Evolutionary conservation across 2,797 vertebrate genomes (phyloP).

Genomic region (Myripristis jacobus): DNA sequence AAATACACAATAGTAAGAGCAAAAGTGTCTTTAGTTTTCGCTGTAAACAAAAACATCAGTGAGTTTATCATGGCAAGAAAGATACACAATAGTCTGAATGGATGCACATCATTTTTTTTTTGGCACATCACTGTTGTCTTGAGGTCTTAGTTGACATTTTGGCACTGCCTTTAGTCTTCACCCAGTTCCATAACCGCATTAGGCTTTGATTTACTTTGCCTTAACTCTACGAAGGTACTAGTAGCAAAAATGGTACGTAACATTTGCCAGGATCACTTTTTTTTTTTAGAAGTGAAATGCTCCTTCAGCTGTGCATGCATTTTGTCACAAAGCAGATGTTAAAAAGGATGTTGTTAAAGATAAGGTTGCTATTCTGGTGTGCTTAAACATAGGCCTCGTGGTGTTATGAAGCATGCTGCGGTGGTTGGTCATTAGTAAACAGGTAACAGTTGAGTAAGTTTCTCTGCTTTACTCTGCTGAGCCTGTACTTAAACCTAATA

Average conservation of each 20-base stretch:
- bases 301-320: not conserved
- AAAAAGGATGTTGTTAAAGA: conserved; percentile 60
- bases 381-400: conserved; percentile 32
- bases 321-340: conserved; percentile 56
- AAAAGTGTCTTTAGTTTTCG: no score
- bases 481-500: conserved; percentile 58
- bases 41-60: no score
- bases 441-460: conserved; percentile 28
- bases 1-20: no score
- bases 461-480: conserved; percentile 7
- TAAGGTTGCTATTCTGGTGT: conserved; percentile 22
- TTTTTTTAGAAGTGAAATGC: conserved; percentile 6
- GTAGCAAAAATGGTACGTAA: not conserved
- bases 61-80: no score
- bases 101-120: no score
- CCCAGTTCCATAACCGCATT: no score
- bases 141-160: no score
- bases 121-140: no score
- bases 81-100: no score
- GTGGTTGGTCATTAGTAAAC: conserved; percentile 43
- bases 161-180: no score
- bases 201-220: no score
- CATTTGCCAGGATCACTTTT: conserved; percentile 9
- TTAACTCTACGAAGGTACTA: no score
- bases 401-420: conserved; percentile 12